Evolutionary conservation across 2,113 vertebrate genomes (phyloP).

Genomic region (Pygoscelis antarcticus): DNA sequence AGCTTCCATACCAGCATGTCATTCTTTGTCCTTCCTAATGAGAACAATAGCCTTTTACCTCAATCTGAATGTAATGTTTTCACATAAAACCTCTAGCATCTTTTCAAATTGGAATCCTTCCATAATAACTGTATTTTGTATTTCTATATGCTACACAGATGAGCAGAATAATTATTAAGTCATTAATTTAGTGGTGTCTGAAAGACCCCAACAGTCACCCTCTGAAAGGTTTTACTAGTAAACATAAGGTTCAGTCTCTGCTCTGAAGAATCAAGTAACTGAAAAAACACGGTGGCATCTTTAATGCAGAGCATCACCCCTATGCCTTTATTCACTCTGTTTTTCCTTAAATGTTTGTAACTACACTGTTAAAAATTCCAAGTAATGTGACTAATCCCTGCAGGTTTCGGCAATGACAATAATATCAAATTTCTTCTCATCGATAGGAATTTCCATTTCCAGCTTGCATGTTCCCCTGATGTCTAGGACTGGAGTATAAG

Average conservation of each 20-base stretch:
- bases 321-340: background rate
- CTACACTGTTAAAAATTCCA: background rate
- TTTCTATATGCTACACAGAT: background rate
- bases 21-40: background rate
- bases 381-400: conserved; percentile 10
- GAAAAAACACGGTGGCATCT: background rate
- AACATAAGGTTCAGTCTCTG: background rate
- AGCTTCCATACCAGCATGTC: background rate
- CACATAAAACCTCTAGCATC: background rate
- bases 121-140: background rate
- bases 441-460: conserved; percentile 32
- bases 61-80: background rate
- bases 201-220: background rate
- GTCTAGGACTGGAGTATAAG: background rate
- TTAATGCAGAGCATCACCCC: background rate
- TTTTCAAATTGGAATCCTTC: background rate
- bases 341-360: conserved; percentile 12
- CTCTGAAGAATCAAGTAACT: background rate
- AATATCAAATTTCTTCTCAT: conserved; percentile 30
- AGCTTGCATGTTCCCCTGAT: background rate
- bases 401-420: background rate
- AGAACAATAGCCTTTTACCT: background rate
- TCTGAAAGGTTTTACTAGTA: background rate
- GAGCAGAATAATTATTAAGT: background rate
- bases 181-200: background rate